These are phyloP conservation scores for Acanthiza pusilla DNA, from an alignment of 2,797 vertebrate genomes.

Conservation along the genomic window DNA sequence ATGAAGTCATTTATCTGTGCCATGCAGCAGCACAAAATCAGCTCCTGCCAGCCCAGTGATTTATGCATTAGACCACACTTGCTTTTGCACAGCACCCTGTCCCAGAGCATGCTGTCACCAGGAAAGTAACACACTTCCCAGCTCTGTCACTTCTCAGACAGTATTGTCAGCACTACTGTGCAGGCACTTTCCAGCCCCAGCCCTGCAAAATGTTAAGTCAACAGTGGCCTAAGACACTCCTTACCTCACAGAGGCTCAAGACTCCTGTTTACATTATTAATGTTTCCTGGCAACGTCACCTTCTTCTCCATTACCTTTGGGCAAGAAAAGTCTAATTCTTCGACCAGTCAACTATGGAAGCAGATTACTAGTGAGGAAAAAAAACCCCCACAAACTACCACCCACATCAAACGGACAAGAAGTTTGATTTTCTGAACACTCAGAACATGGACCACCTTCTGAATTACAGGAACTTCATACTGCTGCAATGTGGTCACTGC, in stretches of 20 bases:
- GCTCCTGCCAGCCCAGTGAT: background rate
- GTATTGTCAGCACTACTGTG: rapidly evolving
- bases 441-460: background rate
- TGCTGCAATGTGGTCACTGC: background rate
- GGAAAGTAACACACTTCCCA: background rate
- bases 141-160: background rate
- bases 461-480: background rate
- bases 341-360: background rate
- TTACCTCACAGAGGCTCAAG: background rate
- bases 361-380: background rate
- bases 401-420: background rate
- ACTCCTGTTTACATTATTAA: background rate
- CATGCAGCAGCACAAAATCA: background rate
- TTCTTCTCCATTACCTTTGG: background rate
- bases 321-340: background rate
- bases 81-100: background rate
- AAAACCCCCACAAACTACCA: background rate
- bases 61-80: background rate
- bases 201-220: background rate
- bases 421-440: background rate
- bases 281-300: background rate
- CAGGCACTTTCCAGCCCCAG: background rate
- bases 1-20: background rate
- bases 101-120: background rate
- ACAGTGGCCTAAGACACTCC: background rate